A percentile compares a stretch with the other conserved stretches of the same genome.
Conservation (phyloP, 2,113 vertebrate species). For the Halcyon malimbica region DNA sequence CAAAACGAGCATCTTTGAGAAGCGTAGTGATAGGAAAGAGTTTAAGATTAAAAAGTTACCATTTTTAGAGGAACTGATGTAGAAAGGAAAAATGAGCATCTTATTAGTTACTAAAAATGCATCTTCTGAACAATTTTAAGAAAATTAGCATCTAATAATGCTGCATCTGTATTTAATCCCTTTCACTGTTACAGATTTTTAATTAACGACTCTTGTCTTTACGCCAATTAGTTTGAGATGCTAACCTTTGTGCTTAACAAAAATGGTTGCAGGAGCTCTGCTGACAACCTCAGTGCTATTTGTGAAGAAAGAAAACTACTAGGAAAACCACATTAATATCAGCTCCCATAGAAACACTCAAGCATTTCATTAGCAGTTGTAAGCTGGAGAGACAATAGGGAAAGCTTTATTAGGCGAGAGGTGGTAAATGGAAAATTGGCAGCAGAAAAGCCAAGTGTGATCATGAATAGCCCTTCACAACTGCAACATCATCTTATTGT, state of each 20-base stretch:
- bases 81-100: neutral
- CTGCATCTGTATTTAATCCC: conserved; percentile 8
- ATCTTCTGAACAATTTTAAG: neutral
- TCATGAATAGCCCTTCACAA: neutral
- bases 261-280: neutral
- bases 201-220: conserved; percentile 20
- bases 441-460: conserved; percentile 5
- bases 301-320: neutral
- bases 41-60: neutral
- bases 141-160: neutral
- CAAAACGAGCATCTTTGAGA: neutral
- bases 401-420: neutral
- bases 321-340: neutral
- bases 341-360: conserved; percentile 18
- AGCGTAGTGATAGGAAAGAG: neutral
- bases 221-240: neutral
- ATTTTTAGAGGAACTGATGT: neutral
- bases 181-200: conserved; percentile 2
- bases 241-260: neutral
- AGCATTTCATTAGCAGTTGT: conserved; percentile 4
- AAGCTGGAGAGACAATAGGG: neutral
- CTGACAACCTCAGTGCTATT: neutral
- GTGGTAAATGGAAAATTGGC: conserved; percentile 14
- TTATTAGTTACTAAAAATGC: neutral
- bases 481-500: neutral